Conservation (phyloP, 2,888 invertebrate species). For the Ectropis crepuscularia region DNA sequence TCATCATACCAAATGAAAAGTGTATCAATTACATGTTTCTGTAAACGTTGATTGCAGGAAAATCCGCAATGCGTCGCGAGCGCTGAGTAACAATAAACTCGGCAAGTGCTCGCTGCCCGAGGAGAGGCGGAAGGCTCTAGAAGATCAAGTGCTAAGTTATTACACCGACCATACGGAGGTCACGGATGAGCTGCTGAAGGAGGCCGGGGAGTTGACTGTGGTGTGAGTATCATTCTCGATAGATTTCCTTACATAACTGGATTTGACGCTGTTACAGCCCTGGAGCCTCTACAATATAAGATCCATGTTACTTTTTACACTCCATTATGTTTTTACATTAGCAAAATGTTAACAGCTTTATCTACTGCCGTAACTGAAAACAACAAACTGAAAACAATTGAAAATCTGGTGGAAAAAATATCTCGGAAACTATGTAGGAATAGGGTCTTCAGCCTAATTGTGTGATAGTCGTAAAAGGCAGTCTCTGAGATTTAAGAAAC, state of each 20-base stretch:
- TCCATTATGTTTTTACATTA: constrained; percentile 7
- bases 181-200: constrained; percentile 76
- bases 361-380: too few relatives aligned
- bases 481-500: too few relatives aligned
- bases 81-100: constrained; percentile 67
- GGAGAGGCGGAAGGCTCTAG: constrained; percentile 74
- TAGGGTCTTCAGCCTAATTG: too few relatives aligned
- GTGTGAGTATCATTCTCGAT: constrained; percentile 62
- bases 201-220: constrained; percentile 77
- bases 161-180: constrained; percentile 73
- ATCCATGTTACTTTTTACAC: too few relatives aligned
- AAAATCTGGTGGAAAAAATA: too few relatives aligned
- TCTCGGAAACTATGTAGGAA: too few relatives aligned
- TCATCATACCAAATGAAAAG: not conserved
- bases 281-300: too few relatives aligned
- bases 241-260: too few relatives aligned
- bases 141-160: constrained; percentile 75
- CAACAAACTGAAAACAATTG: too few relatives aligned
- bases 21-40: not conserved
- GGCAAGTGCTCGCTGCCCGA: constrained; percentile 79
- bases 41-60: constrained; percentile 59
- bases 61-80: constrained; percentile 85
- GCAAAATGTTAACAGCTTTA: too few relatives aligned
- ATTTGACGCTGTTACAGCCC: too few relatives aligned
- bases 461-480: too few relatives aligned